These are phyloP conservation scores for Propithecus coquereli DNA, from an alignment of 2,113 vertebrate genomes.

Conservation along the genomic window DNA sequence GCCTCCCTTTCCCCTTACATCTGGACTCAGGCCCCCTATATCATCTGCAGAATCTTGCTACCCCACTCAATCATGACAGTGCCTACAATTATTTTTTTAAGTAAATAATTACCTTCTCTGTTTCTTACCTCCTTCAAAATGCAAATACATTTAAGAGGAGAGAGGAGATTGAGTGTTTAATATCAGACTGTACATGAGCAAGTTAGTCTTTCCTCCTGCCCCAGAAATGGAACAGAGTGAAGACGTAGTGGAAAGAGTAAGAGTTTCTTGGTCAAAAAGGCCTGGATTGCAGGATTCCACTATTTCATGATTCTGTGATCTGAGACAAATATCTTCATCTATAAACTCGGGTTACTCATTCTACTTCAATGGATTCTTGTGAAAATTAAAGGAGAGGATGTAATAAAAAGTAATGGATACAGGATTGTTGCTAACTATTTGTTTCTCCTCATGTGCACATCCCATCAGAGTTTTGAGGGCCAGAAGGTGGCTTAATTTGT, in stretches of 20 bases:
- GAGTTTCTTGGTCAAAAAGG: neutral
- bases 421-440: neutral
- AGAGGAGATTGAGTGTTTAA: neutral
- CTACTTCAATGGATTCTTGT: neutral
- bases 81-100: neutral
- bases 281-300: neutral
- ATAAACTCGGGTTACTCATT: neutral
- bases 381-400: neutral
- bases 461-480: neutral
- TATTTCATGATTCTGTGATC: neutral
- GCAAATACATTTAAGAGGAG: neutral
- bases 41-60: neutral
- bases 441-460: neutral
- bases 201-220: neutral
- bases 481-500: neutral
- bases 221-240: neutral
- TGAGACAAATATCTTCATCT: neutral
- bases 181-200: neutral
- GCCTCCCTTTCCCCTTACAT: neutral
- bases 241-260: neutral
- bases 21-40: neutral
- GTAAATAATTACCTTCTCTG: neutral
- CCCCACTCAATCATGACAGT: neutral
- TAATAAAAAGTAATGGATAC: neutral
- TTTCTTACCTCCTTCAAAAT: neutral